These are phyloP conservation scores for Drosophila arizonae DNA, from an alignment of 1,140 invertebrate species.

Conservation along the genomic window DNA sequence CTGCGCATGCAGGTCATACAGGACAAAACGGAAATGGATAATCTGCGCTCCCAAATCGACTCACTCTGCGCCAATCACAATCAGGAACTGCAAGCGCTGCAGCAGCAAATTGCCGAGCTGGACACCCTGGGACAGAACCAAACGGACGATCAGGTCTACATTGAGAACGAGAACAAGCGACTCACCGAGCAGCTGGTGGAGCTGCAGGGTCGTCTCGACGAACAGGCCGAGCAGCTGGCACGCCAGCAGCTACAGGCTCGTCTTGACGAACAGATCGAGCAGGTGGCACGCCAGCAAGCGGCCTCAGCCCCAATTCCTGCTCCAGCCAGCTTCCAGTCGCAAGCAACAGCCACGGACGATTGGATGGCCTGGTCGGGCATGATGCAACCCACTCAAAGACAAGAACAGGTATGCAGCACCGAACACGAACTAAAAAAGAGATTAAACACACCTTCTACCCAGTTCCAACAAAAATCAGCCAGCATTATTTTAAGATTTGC, in stretches of 20 bases:
- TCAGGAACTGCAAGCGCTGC: conserved; percentile 66
- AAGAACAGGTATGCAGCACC: conserved; percentile 28
- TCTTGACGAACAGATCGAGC: conserved; percentile 67
- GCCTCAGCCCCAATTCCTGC: background rate
- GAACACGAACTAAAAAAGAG: background rate
- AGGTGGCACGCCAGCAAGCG: conserved; percentile 25
- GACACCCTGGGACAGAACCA: conserved; percentile 79
- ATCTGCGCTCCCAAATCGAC: conserved; percentile 73
- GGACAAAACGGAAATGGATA: conserved; percentile 80
- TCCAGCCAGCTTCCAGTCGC: background rate
- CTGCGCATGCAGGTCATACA: conserved; percentile 80
- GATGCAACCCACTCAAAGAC: background rate
- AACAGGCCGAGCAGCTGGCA: conserved; percentile 49
- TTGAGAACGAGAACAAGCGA: conserved; percentile 81
- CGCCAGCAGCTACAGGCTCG: conserved; percentile 61
- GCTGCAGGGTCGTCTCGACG: conserved; percentile 73
- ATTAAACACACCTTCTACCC: too few species aligned
- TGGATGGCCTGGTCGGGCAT: conserved; percentile 23
- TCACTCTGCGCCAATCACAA: conserved; percentile 71
- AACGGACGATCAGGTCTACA: conserved; percentile 78
- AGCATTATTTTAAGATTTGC: too few species aligned
- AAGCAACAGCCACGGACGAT: conserved; percentile 7
- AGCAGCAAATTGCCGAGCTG: conserved; percentile 74
- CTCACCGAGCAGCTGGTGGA: conserved; percentile 69
- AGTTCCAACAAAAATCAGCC: background rate